These are phyloP conservation scores for Cerastoderma edule DNA, from an alignment of 2,888 invertebrate genomes.

Conservation along the genomic window DNA sequence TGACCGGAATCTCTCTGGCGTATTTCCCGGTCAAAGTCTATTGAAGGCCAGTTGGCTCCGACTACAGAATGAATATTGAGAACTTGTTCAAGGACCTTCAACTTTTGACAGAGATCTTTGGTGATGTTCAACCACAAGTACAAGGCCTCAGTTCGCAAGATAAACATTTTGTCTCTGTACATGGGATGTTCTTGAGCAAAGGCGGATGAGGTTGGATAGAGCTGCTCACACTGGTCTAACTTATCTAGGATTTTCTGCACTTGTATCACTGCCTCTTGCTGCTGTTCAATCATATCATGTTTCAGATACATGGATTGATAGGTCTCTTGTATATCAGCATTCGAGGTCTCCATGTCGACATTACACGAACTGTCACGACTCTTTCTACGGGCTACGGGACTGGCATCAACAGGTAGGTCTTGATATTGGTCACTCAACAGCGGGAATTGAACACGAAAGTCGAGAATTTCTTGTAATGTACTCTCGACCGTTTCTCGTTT, in stretches of 20 bases:
- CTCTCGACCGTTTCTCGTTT: slow-evolving; percentile 90
- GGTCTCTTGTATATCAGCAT: slow-evolving; percentile 55
- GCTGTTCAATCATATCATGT: slow-evolving; percentile 86
- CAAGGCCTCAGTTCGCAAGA: slow-evolving; percentile 90
- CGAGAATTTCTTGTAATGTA: slow-evolving; percentile 90
- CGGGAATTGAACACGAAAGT: slow-evolving; percentile 85
- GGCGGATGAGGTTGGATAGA: slow-evolving; percentile 93
- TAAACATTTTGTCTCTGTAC: slow-evolving; percentile 88
- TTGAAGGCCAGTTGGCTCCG: slow-evolving; percentile 80
- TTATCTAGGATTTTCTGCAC: slow-evolving; percentile 89
- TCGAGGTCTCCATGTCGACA: slow-evolving; percentile 39
- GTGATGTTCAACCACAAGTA: slow-evolving; percentile 97
- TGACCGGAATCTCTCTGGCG: slow-evolving; percentile 18
- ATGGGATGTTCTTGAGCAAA: slow-evolving; percentile 90
- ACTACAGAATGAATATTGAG: slow-evolving; percentile 76
- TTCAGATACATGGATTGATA: slow-evolving; percentile 70
- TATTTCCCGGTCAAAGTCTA: slow-evolving; percentile 71
- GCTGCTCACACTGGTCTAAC: slow-evolving; percentile 90
- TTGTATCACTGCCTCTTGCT: slow-evolving; percentile 90
- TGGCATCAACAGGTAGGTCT: background rate
- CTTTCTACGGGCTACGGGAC: background rate
- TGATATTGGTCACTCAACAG: background rate
- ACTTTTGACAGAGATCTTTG: slow-evolving; percentile 91
- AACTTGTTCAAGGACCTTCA: slow-evolving; percentile 87
- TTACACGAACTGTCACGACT: slow-evolving; percentile 44